Evolutionary conservation across 2,888 invertebrate genomes (phyloP), one percentile per base, ranked within the genome.

Genomic region (Eurytoma adleriae): DNA sequence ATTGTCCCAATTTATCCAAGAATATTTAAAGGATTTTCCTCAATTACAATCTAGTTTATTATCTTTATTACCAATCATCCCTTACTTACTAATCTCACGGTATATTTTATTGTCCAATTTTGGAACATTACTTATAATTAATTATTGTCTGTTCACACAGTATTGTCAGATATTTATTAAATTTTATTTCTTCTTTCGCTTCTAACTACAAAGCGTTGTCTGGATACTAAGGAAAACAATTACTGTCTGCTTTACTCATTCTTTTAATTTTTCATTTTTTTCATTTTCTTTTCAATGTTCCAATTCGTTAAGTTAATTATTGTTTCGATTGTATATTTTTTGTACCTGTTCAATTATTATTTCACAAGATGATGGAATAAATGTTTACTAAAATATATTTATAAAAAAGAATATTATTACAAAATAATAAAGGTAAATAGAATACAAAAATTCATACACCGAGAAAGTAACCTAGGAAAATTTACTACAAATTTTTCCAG

Each of bases 61-160:
- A 72, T 56, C 52, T 3, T 62, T 64, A 69, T 71, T 71, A 59
- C 72, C 16, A 54, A 52, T n/a, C 68, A 79, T 56, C 75, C 73
- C 75, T 79, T 64, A 80, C 56, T 5, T 71, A 68, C 59, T 81
- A 75, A 72, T 79, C 78, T 81, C 73, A 81, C 73, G 64, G 67
- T 78, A 74, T 74, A 59, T 70, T 84, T 89, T 90, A 90, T 90
- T 90, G 89, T 90, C 89, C 89, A 83, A 78, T 80, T 54, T 82
- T 86, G 88, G 90, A 89, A 89, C 89, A 86, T 88, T 87, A 84
- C 86, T 86, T 89, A 89, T 86, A 66, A 83, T 83, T 90, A 90
- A 87, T 89, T 90, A 90, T 90, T 90, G 90, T 90, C 90, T 90
- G 89, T 83, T 90, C 90, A 90, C 90, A 89, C 90, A 90, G 90